Evolutionary conservation across 2,113 vertebrate species (phyloP).

Genomic region (Cyphomyrus plagiostoma): DNA sequence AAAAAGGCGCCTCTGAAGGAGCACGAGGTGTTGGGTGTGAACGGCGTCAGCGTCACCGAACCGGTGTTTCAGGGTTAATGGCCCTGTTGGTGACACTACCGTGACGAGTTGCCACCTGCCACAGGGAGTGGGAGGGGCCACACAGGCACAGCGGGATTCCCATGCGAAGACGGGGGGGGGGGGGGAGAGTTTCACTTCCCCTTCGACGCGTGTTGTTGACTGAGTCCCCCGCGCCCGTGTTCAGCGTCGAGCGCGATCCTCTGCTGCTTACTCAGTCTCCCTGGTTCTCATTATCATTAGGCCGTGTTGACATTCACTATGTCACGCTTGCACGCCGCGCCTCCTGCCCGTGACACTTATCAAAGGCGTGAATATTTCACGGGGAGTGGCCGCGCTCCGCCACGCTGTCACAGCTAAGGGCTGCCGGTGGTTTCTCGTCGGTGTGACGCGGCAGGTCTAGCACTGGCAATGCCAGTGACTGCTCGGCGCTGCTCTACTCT

Average conservation of each 20-base stretch:
- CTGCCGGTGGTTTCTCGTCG: not conserved
- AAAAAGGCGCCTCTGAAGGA: not conserved
- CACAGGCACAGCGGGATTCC: not conserved
- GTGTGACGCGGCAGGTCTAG: not conserved
- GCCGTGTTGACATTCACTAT: not conserved
- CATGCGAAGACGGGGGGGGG: not conserved
- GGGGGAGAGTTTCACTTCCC: not conserved
- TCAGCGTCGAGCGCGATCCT: not conserved
- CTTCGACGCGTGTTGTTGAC: not conserved
- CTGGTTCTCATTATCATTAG: not conserved
- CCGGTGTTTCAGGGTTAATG: not conserved
- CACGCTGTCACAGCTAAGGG: not conserved
- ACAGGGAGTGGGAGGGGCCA: not conserved
- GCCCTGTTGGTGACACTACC: not conserved
- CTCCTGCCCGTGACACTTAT: not conserved
- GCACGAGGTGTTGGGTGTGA: not conserved
- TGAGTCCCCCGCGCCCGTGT: not conserved
- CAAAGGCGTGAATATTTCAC: not conserved
- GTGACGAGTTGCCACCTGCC: not conserved
- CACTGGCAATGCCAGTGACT: not conserved
- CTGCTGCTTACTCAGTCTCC: not conserved
- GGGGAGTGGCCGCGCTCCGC: not conserved
- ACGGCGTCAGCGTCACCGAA: not conserved
- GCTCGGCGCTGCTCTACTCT: not conserved
- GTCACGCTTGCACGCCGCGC: not conserved